Percentiles rank a stretch among this genome's conserved stretches.
Conservation (phyloP, 2,113 vertebrate genomes). For the Coregonus clupeaformis region DNA sequence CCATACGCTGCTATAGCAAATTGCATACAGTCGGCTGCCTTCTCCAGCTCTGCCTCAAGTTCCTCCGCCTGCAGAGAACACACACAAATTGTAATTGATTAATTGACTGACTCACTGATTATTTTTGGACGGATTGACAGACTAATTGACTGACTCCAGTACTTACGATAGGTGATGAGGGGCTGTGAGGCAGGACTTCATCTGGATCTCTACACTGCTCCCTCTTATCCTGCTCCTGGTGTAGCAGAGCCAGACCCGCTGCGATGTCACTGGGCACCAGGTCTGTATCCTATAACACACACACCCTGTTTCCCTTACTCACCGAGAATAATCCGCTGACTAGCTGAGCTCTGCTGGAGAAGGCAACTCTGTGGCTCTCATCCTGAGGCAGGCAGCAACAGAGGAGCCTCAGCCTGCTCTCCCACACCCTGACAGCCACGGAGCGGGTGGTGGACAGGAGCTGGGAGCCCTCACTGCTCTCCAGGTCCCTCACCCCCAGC, state of each 20-base stretch:
- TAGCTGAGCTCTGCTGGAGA: constrained; percentile 88
- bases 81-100: neutral
- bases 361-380: constrained; percentile 85
- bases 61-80: constrained; percentile 73
- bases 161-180: constrained; percentile 77
- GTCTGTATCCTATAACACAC: constrained; percentile 86
- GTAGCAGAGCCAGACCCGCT: constrained; percentile 89
- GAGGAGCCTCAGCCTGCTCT: constrained; percentile 82
- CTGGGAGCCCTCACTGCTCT: constrained; percentile 82
- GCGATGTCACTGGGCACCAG: constrained; percentile 95
- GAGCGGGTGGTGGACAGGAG: constrained; percentile 82
- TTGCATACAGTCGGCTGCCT: constrained; percentile 86
- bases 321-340: constrained; percentile 90
- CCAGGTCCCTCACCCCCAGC: constrained; percentile 70
- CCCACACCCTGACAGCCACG: constrained; percentile 88
- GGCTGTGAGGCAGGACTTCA: constrained; percentile 71
- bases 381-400: constrained; percentile 93
- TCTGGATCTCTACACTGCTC: constrained; percentile 79
- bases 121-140: neutral
- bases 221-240: constrained; percentile 92
- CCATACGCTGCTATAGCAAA: constrained; percentile 94
- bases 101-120: neutral
- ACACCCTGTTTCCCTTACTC: constrained; percentile 29
- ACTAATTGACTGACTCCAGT: neutral
- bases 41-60: constrained; percentile 84